Evolutionary conservation across 2,113 vertebrate species (phyloP), one percentile per base, ranked within the genome.

Genomic region (Gambusia holbrooki): DNA sequence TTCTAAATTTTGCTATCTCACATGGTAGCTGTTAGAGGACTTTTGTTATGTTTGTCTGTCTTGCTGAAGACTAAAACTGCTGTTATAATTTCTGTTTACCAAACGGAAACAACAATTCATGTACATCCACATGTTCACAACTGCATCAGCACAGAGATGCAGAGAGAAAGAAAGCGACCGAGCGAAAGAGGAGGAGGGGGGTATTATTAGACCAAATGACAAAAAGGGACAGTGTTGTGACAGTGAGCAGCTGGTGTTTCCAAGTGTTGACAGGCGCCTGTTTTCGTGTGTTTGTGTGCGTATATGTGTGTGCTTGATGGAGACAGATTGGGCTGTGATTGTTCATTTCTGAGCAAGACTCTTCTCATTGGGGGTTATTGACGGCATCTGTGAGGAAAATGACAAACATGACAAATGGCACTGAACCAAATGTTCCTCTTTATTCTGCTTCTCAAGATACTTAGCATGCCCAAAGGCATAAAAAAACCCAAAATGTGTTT

Each of bases 281-380:
- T 73, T 40, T 65, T 25, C 25, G 42, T 54, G 70, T 66, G 70
- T 73, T 65, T 37, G 62, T 45, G 12, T 17, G 12, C 58, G 64
- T 69, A 71, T 73, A 60, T 5, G 69, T 1, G 71, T 7, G 27
- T 5, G 66, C 77, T 73, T 90, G 90, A 93, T 89, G 82, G 89
- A 92, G 92, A 94, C 92, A 92, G 92, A 93, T 93, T 92, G 91
- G 84, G 76, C 84, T 81, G 87, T 91, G 90, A 93, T 93, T 90
- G 91, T 92, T 92, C 89, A 87, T 89, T 91, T 90, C 86, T 79
- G 87, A 83, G 83, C 78, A 48, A 73, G 84, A 82, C 86, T 84
- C 84, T 14, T 62, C 85, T 90, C 84, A 84, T 80, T 77, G 88
- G 81, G 51, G 86, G 90, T 89, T 90, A 92, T 90, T 85, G 93